A percentile compares a stretch with the other conserved stretches of the same genome.
phyloP scores from a whole-genome alignment of 2,888 invertebrate genomes.

The Hydraecia micacea region DNA sequence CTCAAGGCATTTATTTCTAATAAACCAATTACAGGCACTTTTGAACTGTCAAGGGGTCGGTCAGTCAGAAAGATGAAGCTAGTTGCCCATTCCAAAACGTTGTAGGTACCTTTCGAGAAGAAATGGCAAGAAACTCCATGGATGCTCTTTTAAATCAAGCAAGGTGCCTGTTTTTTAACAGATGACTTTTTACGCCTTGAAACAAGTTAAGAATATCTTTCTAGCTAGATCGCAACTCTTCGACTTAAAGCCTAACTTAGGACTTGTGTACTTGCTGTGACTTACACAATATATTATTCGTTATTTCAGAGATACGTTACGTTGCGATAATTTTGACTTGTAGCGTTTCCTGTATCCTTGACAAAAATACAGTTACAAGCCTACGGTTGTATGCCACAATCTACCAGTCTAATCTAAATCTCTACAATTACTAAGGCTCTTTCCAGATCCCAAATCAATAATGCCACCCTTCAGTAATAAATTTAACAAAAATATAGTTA shows the following conservation, averaged over 20 bases:
- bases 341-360: constrained; percentile 16
- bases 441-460: constrained; percentile 52
- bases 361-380: constrained; percentile 34
- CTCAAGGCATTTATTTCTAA: neutral
- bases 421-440: constrained; percentile 50
- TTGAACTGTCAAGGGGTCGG: neutral
- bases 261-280: neutral
- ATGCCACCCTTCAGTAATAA: constrained; percentile 62
- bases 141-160: neutral
- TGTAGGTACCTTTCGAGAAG: neutral
- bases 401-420: constrained; percentile 34
- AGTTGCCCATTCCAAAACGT: neutral
- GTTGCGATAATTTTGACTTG: constrained; percentile 49
- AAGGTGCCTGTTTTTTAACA: neutral
- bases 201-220: constrained; percentile 6
- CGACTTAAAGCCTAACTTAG: neutral
- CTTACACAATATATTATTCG: constrained; percentile 20
- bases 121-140: neutral
- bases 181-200: neutral
- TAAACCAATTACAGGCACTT: neutral
- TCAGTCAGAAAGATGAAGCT: neutral
- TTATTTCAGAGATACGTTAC: constrained; percentile 35
- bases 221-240: neutral
- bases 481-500: constrained; percentile 63
- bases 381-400: constrained; percentile 32